Base-by-base conservation (phyloP, 2,113 vertebrate species). In the Amphiprion ocellaris region DNA sequence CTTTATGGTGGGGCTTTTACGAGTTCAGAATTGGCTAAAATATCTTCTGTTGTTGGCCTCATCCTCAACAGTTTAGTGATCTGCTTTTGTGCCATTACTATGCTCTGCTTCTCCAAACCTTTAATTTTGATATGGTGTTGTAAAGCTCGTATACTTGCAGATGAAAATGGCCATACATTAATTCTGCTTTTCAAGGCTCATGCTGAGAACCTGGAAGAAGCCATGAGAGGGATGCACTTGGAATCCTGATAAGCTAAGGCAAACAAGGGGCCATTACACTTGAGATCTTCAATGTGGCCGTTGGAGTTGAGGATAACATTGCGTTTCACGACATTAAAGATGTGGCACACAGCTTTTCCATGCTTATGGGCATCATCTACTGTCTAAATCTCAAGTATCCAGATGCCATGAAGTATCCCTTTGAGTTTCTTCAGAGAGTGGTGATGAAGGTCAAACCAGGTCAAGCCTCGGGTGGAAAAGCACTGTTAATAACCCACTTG, bases 141-240 rank as follows among this genome's bases (percentile, higher is more conserved):
- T 21, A 21, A 21, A 21, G 21, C 21, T 47, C 4, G 10, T 47
- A 11, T 47, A 11, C 14, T 47, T 47, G 16, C 46, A 47, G 10
- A 47, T 4, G 14, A 11, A 12, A 47, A 47, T 47, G 46, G 46
- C 14, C 46, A 4, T 4, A 47, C 4, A 47, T 39, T 21, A 15
- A 28, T 54, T 74, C 61, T 61, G 21, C 46, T 52, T 37, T 50
- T 62, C 8, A 49, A 76, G 63, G 63, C 54, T 60, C 44, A 50
- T 60, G 63, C 5, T 67, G 41, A 39, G 1, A 16, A 1, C 10
- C 41, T 69, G 55, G 65, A 77, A 41, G 47, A 41, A 41, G 55
- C 55, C 44, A 69, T 68, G 47, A 77, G 21, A 21, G 21, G 55
- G 46, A 55, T 69, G 12, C 23, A 71, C 6, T 59, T 49, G 68